phyloP scores from a whole-genome alignment of 2,888 invertebrate genomes.

The Pocota personata region DNA sequence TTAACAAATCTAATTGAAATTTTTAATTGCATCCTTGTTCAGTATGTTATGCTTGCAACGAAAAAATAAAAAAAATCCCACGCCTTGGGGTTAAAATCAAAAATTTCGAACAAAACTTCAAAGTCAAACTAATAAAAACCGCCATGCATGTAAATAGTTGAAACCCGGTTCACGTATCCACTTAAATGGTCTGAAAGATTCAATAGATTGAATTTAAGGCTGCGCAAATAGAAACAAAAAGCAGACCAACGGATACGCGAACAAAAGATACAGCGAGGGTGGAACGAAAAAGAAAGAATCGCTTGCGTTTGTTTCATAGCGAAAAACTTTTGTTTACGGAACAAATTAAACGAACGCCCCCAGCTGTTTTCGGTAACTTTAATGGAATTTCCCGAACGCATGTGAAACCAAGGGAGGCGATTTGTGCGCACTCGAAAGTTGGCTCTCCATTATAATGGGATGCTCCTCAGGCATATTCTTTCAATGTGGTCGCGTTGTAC shows the following conservation, averaged over 20 bases:
- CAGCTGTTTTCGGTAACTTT: slow-evolving; percentile 67
- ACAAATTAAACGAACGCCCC: slow-evolving; percentile 69
- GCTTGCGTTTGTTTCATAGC: slow-evolving; percentile 33
- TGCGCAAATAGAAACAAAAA: slow-evolving; percentile 44
- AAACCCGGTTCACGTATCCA: slow-evolving; percentile 24
- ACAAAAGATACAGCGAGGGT: slow-evolving; percentile 6
- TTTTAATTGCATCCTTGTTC: slow-evolving; percentile 52
- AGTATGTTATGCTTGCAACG: slow-evolving; percentile 8
- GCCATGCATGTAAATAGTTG: not conserved
- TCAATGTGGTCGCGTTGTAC: not conserved
- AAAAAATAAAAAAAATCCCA: not conserved
- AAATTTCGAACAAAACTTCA: slow-evolving; percentile 25
- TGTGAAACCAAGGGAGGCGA: slow-evolving; percentile 52
- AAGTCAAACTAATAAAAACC: not conserved
- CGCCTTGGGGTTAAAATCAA: slow-evolving; percentile 35
- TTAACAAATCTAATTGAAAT: slow-evolving; percentile 38
- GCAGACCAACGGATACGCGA: not conserved
- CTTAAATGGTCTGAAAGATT: slow-evolving; percentile 14
- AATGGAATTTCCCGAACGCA: slow-evolving; percentile 69
- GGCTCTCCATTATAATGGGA: slow-evolving; percentile 43
- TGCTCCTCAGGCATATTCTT: slow-evolving; percentile 50
- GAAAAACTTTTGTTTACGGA: slow-evolving; percentile 68
- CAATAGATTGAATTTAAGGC: slow-evolving; percentile 58
- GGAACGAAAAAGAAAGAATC: slow-evolving; percentile 8
- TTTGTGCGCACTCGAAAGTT: slow-evolving; percentile 55